Conservation (phyloP, 2,113 vertebrate genomes). For the Xyliphius kryptos region DNA sequence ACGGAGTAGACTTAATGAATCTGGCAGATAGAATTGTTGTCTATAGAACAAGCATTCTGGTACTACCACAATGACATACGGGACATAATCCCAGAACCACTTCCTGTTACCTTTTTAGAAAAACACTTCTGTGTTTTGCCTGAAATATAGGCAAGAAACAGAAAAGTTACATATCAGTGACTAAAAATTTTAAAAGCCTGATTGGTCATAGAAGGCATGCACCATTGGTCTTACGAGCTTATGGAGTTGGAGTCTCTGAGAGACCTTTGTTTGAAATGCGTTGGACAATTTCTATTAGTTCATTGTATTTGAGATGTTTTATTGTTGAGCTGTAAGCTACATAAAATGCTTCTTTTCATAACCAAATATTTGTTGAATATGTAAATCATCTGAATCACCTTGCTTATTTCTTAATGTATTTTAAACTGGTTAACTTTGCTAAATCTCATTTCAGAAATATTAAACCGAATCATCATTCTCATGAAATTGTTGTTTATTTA, state of each 20-base stretch:
- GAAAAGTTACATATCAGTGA: slow-evolving; percentile 5
- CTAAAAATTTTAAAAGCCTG: not conserved
- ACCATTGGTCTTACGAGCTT: not conserved
- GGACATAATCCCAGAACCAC: slow-evolving; percentile 16
- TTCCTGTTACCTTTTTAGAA: slow-evolving; percentile 26
- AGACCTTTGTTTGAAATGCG: slow-evolving; percentile 5
- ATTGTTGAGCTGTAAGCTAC: slow-evolving; percentile 10
- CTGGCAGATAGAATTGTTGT: no score
- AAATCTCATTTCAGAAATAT: no score
- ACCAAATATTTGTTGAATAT: slow-evolving; percentile 2
- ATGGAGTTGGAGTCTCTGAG: not conserved
- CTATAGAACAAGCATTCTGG: slow-evolving; percentile 10
- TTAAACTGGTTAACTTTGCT: no score
- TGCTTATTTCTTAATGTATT: no score
- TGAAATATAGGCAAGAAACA: no score
- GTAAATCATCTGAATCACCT: no score
- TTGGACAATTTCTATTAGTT: not conserved
- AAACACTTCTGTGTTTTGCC: slow-evolving; percentile 23
- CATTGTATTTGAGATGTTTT: slow-evolving; percentile 8
- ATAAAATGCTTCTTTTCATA: slow-evolving; percentile 5
- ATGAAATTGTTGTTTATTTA: no score
- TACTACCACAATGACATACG: slow-evolving; percentile 15
- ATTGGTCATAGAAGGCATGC: not conserved
- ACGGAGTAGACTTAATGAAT: no score
- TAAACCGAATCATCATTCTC: no score